phyloP scores from a whole-genome alignment of 2,888 invertebrate species.

The Coelopa pilipes region DNA sequence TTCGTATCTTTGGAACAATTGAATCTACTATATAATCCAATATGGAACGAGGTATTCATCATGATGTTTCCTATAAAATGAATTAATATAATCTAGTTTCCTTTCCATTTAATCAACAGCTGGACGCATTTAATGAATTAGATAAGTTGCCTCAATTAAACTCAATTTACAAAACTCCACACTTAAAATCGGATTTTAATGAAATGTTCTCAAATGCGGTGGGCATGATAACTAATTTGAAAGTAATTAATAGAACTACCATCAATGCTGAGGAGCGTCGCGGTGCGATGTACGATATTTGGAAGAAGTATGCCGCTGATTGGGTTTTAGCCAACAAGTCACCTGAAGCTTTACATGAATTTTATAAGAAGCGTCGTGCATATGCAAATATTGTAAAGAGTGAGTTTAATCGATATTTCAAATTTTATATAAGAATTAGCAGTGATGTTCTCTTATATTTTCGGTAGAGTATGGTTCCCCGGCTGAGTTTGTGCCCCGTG shows the following conservation, averaged over 20 bases:
- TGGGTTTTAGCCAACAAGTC: constrained; percentile 74
- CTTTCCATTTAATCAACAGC: constrained; percentile 69
- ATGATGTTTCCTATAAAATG: constrained; percentile 37
- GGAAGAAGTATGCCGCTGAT: constrained; percentile 82
- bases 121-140: constrained; percentile 84
- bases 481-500: constrained; percentile 77
- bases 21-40: constrained; percentile 79
- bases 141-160: constrained; percentile 73
- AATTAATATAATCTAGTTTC: neutral
- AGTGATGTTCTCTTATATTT: neutral
- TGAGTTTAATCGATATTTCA: constrained; percentile 67
- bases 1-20: constrained; percentile 79
- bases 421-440: too few species aligned
- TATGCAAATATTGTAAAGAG: constrained; percentile 80
- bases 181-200: constrained; percentile 68
- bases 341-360: constrained; percentile 68
- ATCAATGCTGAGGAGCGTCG: constrained; percentile 78
- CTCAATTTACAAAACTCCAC: constrained; percentile 59
- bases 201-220: constrained; percentile 84
- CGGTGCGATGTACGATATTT: constrained; percentile 91
- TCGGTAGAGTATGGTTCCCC: constrained; percentile 82
- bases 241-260: constrained; percentile 78
- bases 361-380: constrained; percentile 78
- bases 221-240: constrained; percentile 81
- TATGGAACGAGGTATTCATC: constrained; percentile 76